Base-by-base conservation (phyloP, 1,140 invertebrate genomes). In the Trissolcus basalis region DNA sequence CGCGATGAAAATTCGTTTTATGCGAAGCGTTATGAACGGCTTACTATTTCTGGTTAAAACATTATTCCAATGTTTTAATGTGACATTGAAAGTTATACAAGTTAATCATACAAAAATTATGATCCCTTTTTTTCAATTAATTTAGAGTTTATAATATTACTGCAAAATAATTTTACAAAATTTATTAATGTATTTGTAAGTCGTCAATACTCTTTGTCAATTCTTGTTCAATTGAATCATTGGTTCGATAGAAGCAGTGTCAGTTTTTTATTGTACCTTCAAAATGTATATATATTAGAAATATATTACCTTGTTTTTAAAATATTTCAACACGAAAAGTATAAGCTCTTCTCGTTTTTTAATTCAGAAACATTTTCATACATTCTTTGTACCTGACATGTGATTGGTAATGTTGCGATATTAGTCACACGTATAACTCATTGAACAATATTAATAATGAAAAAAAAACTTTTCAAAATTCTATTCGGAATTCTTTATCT, bases 381-480 rank as follows among this genome's bases (percentile, higher is more conserved):
- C 76, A 78, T 73, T 63, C 60, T 73, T 55, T 78, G 69, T 78
- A 78, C 76, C 76, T 78, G 76, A 78, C 65, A 69, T 73, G 65
- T 70, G 64, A 73, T 70, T 50, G 64, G 45, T 65, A 78, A 59
- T 50, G 59, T 75, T 69, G 45, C 56, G 63, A 68, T 63, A 64
- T 48, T 55, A 74, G 47, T 68, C 15, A 35, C 56, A 63, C 36
- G 39, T 55, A 19, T n/a, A 49, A 65, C 36, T n/a, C 51, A 51
- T 53, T 53, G 56, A 44, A 5, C 19, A 12, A 44, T 13, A 11
- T 39, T 39, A 39, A 1, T 27, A 35, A 35, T 39, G 9, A 39
- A 39, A 39, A 3, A 39, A 9, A 39, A 11, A 10, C n/a, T 11
- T n/a, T 39, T 39, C n/a, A 39, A 11, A 39, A 11, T 27, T 27